phyloP scores from a whole-genome alignment of 2,888 invertebrate genomes.

The Platycheirus albimanus region DNA sequence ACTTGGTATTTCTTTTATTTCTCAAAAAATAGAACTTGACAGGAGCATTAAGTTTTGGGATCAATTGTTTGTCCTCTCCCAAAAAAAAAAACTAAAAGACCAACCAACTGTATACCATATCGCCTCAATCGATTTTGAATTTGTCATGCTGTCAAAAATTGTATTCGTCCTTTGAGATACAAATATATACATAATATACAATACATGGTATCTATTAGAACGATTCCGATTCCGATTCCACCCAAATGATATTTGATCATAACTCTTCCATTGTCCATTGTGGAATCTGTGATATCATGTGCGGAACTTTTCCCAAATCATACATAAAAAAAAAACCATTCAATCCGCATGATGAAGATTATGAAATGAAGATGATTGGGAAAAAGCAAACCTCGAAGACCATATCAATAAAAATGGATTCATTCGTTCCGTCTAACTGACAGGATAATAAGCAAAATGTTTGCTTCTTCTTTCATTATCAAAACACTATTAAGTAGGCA shows the following conservation, averaged over 20 bases:
- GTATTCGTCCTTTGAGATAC: not conserved
- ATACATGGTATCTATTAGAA: not conserved
- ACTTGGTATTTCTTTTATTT: slow-evolving; percentile 23
- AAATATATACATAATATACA: not conserved
- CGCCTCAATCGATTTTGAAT: slow-evolving; percentile 47
- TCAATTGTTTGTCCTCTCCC: not conserved
- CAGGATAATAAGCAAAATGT: slow-evolving; percentile 56
- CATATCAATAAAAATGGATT: slow-evolving; percentile 40
- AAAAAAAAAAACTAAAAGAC: not conserved
- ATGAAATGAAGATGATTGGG: not conserved
- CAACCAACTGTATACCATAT: slow-evolving; percentile 49
- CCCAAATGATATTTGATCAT: not conserved
- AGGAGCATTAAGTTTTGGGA: not conserved
- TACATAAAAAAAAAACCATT: slow-evolving; percentile 6
- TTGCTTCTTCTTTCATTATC: slow-evolving; percentile 41
- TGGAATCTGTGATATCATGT: not conserved
- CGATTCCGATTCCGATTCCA: no score
- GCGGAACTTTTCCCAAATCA: not conserved
- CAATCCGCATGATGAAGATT: slow-evolving; percentile 11
- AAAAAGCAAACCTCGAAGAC: not conserved
- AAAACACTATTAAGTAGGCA: slow-evolving; percentile 27
- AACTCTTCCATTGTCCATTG: slow-evolving; percentile 5
- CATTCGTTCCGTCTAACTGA: slow-evolving; percentile 46
- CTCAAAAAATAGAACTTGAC: slow-evolving; percentile 9
- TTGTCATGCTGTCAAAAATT: slow-evolving; percentile 61